These are phyloP conservation scores for Centrocercus urophasianus DNA, from an alignment of 2,113 vertebrate genomes.

Conservation along the genomic window DNA sequence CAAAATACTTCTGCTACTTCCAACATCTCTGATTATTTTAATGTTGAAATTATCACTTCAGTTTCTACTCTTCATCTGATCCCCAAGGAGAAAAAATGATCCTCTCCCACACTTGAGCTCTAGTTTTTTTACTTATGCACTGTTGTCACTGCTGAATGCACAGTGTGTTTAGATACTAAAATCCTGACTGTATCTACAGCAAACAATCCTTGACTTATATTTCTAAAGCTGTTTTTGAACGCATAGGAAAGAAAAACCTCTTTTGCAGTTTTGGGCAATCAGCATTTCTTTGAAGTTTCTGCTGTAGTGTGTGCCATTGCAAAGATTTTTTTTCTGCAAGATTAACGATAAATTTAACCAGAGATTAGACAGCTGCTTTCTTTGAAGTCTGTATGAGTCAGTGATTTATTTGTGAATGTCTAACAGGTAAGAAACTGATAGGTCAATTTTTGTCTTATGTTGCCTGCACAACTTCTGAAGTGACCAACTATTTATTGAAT, in stretches of 20 bases:
- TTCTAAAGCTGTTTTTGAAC: background rate
- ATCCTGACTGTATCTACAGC: background rate
- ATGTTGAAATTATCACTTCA: background rate
- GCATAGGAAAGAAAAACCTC: background rate
- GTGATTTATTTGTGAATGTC: background rate
- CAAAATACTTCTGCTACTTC: background rate
- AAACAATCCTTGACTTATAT: background rate
- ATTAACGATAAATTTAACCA: slow-evolving; percentile 34
- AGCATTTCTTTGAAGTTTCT: slow-evolving; percentile 54
- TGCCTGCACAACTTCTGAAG: background rate
- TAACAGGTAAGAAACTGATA: background rate
- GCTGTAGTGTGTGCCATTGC: background rate
- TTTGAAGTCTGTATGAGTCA: slow-evolving; percentile 29
- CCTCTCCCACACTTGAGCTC: background rate
- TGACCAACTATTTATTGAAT: background rate
- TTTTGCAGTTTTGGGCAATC: background rate
- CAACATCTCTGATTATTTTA: background rate
- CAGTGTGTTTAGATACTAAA: background rate
- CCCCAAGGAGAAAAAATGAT: background rate
- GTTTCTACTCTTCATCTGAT: background rate
- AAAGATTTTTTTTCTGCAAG: slow-evolving; percentile 36
- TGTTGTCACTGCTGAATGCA: background rate
- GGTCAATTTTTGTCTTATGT: background rate
- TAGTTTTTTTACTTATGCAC: background rate
- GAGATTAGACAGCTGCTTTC: slow-evolving; percentile 16